phyloP scores from a whole-genome alignment of 1,140 invertebrate species.

The Temnothorax nylanderi region DNA sequence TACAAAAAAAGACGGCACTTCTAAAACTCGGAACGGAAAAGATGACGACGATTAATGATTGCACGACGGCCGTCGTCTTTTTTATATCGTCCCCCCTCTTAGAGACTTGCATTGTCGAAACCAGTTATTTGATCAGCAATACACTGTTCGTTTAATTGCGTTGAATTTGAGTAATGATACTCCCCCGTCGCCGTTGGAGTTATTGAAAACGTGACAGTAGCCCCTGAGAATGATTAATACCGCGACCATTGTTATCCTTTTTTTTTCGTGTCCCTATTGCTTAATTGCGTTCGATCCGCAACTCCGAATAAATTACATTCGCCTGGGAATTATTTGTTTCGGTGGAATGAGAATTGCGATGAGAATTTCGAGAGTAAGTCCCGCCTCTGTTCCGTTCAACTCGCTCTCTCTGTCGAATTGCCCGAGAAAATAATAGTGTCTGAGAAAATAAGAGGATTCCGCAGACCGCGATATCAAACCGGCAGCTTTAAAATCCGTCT shows the following conservation, averaged over 20 bases:
- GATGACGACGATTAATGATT: constrained; percentile 41
- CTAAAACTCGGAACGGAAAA: constrained; percentile 19
- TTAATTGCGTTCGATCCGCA: constrained; percentile 48
- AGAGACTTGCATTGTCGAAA: constrained; percentile 16
- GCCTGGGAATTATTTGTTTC: constrained; percentile 51
- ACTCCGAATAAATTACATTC: constrained; percentile 50
- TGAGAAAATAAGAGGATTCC: constrained; percentile 55
- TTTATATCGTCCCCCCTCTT: not conserved
- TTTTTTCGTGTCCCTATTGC: constrained; percentile 1
- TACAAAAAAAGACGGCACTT: not conserved
- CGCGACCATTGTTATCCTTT: constrained; percentile 32
- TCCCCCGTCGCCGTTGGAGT: not conserved
- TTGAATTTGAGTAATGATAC: constrained; percentile 47
- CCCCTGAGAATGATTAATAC: constrained; percentile 36
- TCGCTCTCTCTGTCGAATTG: constrained; percentile 21
- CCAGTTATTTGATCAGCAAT: constrained; percentile 37
- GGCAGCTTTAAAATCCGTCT: constrained; percentile 5
- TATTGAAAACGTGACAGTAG: constrained; percentile 44
- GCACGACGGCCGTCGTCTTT: not conserved
- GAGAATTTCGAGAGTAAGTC: constrained; percentile 41
- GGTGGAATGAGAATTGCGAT: constrained; percentile 10
- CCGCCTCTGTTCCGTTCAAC: not conserved
- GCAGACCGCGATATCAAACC: not conserved
- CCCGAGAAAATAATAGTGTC: constrained; percentile 52
- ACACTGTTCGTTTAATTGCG: constrained; percentile 42